Conservation (phyloP, 2,797 vertebrate genomes). For the Cirrhinus mrigala region DNA sequence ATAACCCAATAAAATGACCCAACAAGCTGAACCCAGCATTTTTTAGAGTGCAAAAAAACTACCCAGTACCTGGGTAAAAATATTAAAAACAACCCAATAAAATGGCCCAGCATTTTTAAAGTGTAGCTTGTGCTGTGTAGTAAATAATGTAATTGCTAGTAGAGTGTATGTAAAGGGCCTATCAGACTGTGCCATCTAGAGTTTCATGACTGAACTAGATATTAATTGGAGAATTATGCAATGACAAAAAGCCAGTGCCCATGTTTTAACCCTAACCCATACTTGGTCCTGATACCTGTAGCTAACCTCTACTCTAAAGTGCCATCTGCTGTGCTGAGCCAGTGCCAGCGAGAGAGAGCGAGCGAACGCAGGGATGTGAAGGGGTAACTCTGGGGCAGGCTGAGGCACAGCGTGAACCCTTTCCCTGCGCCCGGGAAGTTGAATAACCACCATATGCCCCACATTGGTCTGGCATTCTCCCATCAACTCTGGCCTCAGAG, state of each 20-base stretch:
- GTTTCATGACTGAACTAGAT: not conserved
- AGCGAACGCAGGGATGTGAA: not conserved
- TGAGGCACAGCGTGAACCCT: slow-evolving; percentile 54
- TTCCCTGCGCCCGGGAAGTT: slow-evolving; percentile 53
- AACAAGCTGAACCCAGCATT: too few relatives aligned
- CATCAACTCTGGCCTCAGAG: slow-evolving; percentile 55
- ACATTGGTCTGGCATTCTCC: slow-evolving; percentile 60
- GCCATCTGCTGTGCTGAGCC: slow-evolving; percentile 56
- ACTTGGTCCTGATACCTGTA: slow-evolving; percentile 51
- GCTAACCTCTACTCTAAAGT: slow-evolving; percentile 20
- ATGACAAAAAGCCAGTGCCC: not conserved
- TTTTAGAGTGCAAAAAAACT: too few relatives aligned
- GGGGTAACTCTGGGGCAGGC: slow-evolving; percentile 52
- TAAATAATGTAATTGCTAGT: not conserved
- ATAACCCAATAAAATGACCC: too few relatives aligned
- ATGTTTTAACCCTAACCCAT: not conserved
- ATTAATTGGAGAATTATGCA: not conserved
- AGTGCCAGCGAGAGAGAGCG: slow-evolving; percentile 40
- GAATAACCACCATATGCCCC: slow-evolving; percentile 66
- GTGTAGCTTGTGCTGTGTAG: too few relatives aligned
- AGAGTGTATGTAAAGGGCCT: not conserved
- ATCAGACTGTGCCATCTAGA: not conserved
- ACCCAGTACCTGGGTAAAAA: too few relatives aligned
- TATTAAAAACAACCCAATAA: too few relatives aligned
- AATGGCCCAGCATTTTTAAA: too few relatives aligned